Base-by-base conservation (phyloP, 2,113 vertebrate genomes). In the Triplophysa siluroides region DNA sequence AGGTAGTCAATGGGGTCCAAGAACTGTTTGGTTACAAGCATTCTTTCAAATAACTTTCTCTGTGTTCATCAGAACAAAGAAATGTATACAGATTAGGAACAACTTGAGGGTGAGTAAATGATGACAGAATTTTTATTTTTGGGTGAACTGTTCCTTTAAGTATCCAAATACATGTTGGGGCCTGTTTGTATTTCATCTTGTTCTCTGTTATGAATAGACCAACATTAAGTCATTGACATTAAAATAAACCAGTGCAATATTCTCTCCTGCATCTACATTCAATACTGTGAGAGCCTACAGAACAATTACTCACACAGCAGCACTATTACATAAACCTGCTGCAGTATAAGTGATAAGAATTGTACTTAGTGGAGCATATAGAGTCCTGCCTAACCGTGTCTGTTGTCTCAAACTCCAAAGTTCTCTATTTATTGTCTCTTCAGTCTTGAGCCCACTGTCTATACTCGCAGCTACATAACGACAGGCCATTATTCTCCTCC, bases 371-470 rank as follows among this genome's bases (percentile, higher is more conserved):
- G 3, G 26, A 75, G 56, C 21, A 26, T 74, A 61, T 10, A 74
- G n/a, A 75, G 14, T 29, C 38, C 41, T 62, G 56, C 4, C 50
- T 14, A 52, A 45, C 21, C 18, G 21, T 19, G n/a, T 61, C 9
- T 62, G 41, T 56, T 38, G 23, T 50, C 58, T 21, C 58, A 76
- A 63, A 76, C 23, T 24, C 23, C 8, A 50, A 76, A 76, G 61
- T 76, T 1, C 19, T 76, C 73, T 76, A 16, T 62, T n/a, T 12
- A 14, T 76, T 75, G 21, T 74, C 29, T 74, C 54, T 73, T 62
- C 21, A 26, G 24, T 13, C 21, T 47, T 43, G 9, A 18, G 3
- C n/a, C 19, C 47, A 21, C 50, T 38, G 24, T 56, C 26, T 72
- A 38, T 38, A 8, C 33, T 43, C 33, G n/a, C 54, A 21, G 19